Evolutionary conservation across 2,888 invertebrate genomes (phyloP), one percentile per base, ranked within the genome.

Genomic region (Bembecia ichneumoniformis): DNA sequence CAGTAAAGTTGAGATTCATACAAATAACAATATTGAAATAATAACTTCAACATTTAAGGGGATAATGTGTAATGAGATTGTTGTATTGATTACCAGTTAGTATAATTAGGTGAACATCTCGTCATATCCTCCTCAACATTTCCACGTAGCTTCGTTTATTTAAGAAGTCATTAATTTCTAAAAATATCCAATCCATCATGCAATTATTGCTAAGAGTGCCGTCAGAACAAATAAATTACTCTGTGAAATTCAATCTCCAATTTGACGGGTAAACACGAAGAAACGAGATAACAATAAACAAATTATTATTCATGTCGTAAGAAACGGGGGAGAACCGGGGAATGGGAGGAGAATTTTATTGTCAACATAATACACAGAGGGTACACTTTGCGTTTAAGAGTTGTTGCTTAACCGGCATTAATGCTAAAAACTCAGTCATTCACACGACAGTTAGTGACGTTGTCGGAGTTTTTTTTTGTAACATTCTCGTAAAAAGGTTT

Each of bases 271-370:
- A 64, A 57, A 55, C 54, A 55, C 51, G 51, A 48, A 65, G 66
- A 63, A 69, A 72, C 64, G 67, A 69, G 66, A 71, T 68, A 67
- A 72, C 70, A 72, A 74, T 71, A 74, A 74, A 75, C 73, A 74
- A 74, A 74, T 77, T 72, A 72, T 72, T 73, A 74, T 76, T 74
- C 73, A 71, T 67, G 68, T 63, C 64, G 62, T 66, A 66, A 71
- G 61, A 56, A 59, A 58, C 59, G 60, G 63, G 59, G 63, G 56
- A 58, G 57, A 51, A 57, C 56, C 57, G 56, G 54, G 64, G 61
- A 64, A 64, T 57, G 64, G 60, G 63, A 66, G 58, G 59, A 66
- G 65, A 70, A 68, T 28, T 28, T 28, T 28, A 28, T 71, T 65
- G 66, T 62, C 57, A 57, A 61, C 58, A 62, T 64, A 68, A 68